Base-by-base conservation (phyloP, 2,888 invertebrate species). In the Euspilapteryx auroguttella region DNA sequence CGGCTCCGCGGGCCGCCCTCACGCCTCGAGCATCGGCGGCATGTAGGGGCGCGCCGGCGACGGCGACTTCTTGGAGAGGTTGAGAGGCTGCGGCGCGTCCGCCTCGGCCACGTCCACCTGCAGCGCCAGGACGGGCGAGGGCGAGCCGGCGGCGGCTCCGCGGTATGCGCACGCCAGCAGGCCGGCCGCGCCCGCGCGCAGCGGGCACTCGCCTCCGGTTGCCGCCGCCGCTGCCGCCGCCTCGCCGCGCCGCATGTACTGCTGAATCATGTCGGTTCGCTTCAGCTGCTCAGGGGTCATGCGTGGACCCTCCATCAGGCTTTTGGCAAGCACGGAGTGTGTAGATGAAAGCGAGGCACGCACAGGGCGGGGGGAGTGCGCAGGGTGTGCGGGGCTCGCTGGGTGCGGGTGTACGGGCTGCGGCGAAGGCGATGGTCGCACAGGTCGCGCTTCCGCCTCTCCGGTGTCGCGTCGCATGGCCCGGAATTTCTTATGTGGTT, bases 401-500 rank as follows among this genome's bases (percentile, higher is more conserved):
- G 63, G 64, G 40, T 71, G 76, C 40, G 80, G 66, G 38, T 78
- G 78, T 34, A 76, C 63, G 40, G 77, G 78, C 46, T 78, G 77
- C 38, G 76, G 77, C 41, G 78, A 78, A 39, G 68, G 82, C 62
- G 77, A 49, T 21, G 66, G 58, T 32, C 58, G 53, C 37, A 50
- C 50, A 12, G 58, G 55, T 29, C 64, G 57, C 29, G 68, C 65
- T 37, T 86, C 87, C 2, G 89, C 88, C 48, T 90, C 90, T 24
- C 87, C 87, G 2, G 85, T 83, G 51, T 91, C 90, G 42, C 89
- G 88, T 14, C 90, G 78, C 53, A 91, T 75, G 2, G 91, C 91
- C 24, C 94, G 85, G 81, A 94, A 94, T 63, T 94, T 94, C 68
- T 94, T 94, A 79, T 94, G 94, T 34, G 94, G 94, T 57, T 94